Evolutionary conservation across 2,797 vertebrate genomes (phyloP).

Genomic region (Scyliorhinus canicula): DNA sequence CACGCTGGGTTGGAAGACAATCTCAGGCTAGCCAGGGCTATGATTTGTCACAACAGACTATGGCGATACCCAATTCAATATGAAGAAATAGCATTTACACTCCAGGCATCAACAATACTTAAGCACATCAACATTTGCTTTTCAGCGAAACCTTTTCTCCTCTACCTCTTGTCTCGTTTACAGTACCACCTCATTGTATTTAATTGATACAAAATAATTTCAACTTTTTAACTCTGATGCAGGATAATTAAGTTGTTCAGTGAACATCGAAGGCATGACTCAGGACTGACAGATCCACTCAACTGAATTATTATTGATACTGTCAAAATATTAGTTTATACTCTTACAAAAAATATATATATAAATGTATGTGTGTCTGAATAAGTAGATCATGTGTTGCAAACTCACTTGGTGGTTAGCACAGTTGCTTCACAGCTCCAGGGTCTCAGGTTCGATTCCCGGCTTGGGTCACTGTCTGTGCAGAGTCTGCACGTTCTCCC

Average conservation of each 20-base stretch:
- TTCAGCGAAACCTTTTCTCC: not conserved
- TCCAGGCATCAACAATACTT: not conserved
- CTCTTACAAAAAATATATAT: not conserved
- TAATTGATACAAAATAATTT: not conserved
- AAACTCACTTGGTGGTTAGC: no score
- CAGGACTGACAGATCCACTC: not conserved
- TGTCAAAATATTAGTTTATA: constrained; percentile 2
- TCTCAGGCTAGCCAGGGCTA: not conserved
- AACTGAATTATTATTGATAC: not conserved
- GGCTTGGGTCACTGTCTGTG: no score
- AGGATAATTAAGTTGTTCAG: not conserved
- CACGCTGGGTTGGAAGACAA: not conserved
- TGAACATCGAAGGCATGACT: not conserved
- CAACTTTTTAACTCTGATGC: not conserved
- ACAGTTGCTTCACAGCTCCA: no score
- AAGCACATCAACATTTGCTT: not conserved
- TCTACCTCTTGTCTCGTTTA: not conserved
- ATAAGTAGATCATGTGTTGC: not conserved
- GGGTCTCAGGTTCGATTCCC: no score
- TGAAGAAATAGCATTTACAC: not conserved
- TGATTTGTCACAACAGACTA: not conserved
- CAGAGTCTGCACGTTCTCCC: no score
- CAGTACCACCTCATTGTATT: not conserved
- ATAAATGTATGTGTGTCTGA: not conserved
- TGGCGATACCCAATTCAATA: not conserved